Percentiles rank a stretch among this genome's conserved stretches.
These are phyloP conservation scores for Pimpla rufipes DNA, from an alignment of 2,888 invertebrate species.

Conservation along the genomic window DNA sequence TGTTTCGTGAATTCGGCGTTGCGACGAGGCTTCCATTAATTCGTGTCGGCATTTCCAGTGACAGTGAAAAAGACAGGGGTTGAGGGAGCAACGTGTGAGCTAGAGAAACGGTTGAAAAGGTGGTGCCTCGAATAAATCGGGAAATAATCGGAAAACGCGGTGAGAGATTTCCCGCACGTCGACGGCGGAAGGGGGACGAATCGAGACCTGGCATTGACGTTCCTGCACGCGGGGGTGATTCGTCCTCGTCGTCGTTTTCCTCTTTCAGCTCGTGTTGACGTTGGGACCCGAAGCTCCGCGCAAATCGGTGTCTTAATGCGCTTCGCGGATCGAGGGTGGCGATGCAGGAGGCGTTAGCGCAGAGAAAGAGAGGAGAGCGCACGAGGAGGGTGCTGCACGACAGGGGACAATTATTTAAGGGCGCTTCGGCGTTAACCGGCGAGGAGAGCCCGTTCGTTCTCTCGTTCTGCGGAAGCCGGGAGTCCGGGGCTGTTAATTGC, in stretches of 20 bases:
- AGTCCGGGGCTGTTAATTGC: constrained; percentile 84
- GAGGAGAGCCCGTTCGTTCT: constrained; percentile 60
- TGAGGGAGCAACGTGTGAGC: constrained; percentile 10
- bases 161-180: constrained; percentile 35
- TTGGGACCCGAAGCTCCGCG: constrained; percentile 30
- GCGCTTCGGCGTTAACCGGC: constrained; percentile 59
- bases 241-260: constrained; percentile 62
- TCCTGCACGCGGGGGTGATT: constrained; percentile 63
- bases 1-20: constrained; percentile 48
- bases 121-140: constrained; percentile 66
- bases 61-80: background rate
- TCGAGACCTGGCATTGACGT: constrained; percentile 72
- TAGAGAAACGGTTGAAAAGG: constrained; percentile 34
- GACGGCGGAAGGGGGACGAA: constrained; percentile 58
- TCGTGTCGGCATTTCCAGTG: constrained; percentile 10
- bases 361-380: constrained; percentile 63
- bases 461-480: constrained; percentile 71
- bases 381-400: constrained; percentile 64
- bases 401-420: constrained; percentile 83
- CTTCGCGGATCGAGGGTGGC: constrained; percentile 64
- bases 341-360: constrained; percentile 71
- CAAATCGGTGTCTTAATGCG: constrained; percentile 83
- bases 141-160: constrained; percentile 80
- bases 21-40: constrained; percentile 10
- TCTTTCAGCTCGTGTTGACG: constrained; percentile 53